Conservation (phyloP, 2,888 invertebrate genomes). For the Folsomia candida region DNA sequence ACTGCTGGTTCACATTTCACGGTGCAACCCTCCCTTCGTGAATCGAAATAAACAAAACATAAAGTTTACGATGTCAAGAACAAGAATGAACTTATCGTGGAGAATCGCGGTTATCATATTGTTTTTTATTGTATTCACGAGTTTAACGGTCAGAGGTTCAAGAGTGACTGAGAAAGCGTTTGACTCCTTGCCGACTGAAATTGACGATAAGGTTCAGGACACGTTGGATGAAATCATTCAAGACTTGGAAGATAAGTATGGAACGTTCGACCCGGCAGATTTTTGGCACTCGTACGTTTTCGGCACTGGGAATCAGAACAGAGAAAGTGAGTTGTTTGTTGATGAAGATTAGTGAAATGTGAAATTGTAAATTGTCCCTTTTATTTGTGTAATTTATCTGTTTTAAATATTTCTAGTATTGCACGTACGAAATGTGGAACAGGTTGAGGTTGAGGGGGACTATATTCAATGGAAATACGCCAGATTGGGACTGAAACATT, state of each 20-base stretch:
- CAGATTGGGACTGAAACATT: slow-evolving; percentile 27
- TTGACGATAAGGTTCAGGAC: not conserved
- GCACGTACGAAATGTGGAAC: slow-evolving; percentile 26
- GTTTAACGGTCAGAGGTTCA: too few relatives aligned
- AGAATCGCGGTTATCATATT: too few relatives aligned
- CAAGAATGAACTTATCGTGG: too few relatives aligned
- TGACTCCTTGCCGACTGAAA: too few relatives aligned
- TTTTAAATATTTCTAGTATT: slow-evolving; percentile 28
- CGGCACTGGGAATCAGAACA: slow-evolving; percentile 32
- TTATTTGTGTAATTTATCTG: not conserved
- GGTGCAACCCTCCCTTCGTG: not conserved
- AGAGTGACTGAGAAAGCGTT: too few relatives aligned
- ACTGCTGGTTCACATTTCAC: not conserved
- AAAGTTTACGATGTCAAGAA: too few relatives aligned
- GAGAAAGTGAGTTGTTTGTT: slow-evolving; percentile 42
- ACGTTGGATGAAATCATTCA: slow-evolving; percentile 25
- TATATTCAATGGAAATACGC: slow-evolving; percentile 41
- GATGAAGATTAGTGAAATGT: too few relatives aligned
- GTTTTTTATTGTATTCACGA: too few relatives aligned
- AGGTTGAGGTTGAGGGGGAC: slow-evolving; percentile 25
- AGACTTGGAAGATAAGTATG: slow-evolving; percentile 31
- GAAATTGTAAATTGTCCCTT: not conserved
- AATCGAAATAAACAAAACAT: too few relatives aligned
- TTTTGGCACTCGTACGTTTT: slow-evolving; percentile 44
- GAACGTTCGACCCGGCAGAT: slow-evolving; percentile 28